Percentiles rank a stretch among this genome's conserved stretches.
phyloP scores from a whole-genome alignment of 2,888 invertebrate species.

The Phyllotreta cruciferae region DNA sequence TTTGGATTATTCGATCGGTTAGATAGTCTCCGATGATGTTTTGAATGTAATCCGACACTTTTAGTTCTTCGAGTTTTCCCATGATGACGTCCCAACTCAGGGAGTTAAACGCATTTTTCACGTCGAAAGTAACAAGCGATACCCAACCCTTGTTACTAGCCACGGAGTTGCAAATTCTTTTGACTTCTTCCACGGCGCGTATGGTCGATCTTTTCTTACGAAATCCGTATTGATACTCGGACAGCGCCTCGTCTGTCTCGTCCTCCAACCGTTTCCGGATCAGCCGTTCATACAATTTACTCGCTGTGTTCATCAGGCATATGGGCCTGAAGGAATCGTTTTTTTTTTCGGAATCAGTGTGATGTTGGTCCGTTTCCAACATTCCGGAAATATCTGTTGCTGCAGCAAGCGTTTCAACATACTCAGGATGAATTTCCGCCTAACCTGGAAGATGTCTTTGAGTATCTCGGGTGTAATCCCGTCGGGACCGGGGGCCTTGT shows the following conservation, averaged over 20 bases:
- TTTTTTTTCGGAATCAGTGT: too few relatives aligned
- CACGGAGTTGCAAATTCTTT: background rate
- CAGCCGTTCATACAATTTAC: background rate
- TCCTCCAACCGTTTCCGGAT: background rate
- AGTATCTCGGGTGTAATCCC: too few relatives aligned
- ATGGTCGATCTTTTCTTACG: constrained; percentile 8
- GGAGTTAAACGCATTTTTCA: constrained; percentile 10
- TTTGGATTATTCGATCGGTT: background rate
- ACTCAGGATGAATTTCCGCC: too few relatives aligned
- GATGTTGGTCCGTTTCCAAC: too few relatives aligned
- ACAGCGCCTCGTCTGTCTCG: constrained; percentile 5
- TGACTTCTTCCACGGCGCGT: constrained; percentile 1
- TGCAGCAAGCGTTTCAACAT: too few relatives aligned
- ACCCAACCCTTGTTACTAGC: background rate
- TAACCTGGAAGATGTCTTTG: too few relatives aligned
- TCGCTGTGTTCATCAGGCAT: constrained; percentile 1
- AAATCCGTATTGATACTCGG: constrained; percentile 13
- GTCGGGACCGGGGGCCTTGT: too few relatives aligned
- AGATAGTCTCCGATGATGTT: background rate
- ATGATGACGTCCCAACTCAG: constrained; percentile 1
- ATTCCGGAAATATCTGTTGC: too few relatives aligned
- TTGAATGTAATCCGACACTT: background rate
- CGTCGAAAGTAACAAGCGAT: constrained; percentile 1
- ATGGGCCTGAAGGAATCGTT: background rate
- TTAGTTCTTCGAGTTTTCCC: background rate